Evolutionary conservation across 2,113 vertebrate species (phyloP), one percentile per base, ranked within the genome.

Genomic region (Syngnathus floridae): DNA sequence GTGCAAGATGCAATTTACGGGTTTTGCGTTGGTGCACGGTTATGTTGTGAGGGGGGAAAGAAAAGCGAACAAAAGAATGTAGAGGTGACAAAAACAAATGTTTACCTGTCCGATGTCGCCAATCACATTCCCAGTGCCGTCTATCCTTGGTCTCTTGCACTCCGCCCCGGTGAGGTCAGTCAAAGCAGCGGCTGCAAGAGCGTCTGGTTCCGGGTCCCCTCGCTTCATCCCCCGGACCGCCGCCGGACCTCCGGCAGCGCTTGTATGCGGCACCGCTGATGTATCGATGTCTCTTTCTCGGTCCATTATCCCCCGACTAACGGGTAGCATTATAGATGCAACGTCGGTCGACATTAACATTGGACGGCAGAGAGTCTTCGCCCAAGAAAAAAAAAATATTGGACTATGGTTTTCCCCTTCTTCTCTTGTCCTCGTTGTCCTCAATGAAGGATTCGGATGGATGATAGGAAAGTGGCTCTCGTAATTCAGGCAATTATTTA

Each of bases 301-400:
- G 72, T 90, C 89, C 88, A 90, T 87, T 60, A 90, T 87, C 51
- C 88, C 90, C 88, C 90, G 89, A 79, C 68, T 88, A 77, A 89
- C 87, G 86, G 90, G 89, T 41, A 90, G 72, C 86, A 90, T 82
- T 74, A 90, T 78, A 65, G 90, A 86, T 71, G 88, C 87, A 75
- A 90, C 88, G 87, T 91, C 90, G 86, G 88, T 90, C 89, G 89
- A 91, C 90, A 91, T 91, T 89, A 90, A 90, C 89, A 90, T 86
- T 65, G 87, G 88, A 87, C 79, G 79, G 84, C 75, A 67, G 70
- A 67, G 48, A 74, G 80, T 84, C 79, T 56, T 69, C 71, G 67
- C 57, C 75, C 64, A 79, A 69, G 82, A 71, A 71, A 61, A 61
- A 61, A 61, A 7, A 35, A 19, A 10, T 76, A 5, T 22, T 62